Evolutionary conservation across 2,113 vertebrate species (phyloP).

Genomic region (Lepus europaeus): DNA sequence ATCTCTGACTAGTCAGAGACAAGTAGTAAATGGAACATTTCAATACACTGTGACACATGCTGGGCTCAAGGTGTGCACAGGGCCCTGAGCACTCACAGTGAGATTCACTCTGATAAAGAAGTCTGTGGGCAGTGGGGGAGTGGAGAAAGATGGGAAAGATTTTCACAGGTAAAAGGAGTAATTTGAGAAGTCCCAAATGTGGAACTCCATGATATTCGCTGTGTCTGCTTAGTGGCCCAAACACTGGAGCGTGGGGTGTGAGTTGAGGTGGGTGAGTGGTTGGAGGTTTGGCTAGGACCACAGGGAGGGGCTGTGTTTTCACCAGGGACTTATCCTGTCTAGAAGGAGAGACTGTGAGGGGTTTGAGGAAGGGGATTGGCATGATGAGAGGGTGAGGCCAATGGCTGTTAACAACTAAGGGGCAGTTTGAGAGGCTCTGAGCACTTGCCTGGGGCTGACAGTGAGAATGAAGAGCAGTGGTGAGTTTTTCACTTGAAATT

Average conservation of each 20-base stretch:
- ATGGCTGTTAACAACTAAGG: too few relatives aligned
- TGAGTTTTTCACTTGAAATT: not conserved
- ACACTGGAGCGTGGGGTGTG: not conserved
- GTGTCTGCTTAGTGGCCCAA: not conserved
- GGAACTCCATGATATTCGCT: not conserved
- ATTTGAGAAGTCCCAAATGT: fast-evolving
- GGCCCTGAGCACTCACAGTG: not conserved
- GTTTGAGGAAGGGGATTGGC: not conserved
- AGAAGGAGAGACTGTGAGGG: not conserved
- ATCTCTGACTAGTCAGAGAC: not conserved
- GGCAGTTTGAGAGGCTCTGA: not conserved
- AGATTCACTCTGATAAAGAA: not conserved
- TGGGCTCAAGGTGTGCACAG: not conserved
- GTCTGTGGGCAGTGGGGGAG: too few relatives aligned
- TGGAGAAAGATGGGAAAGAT: not conserved
- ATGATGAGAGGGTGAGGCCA: fast-evolving
- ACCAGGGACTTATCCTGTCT: not conserved
- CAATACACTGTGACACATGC: fast-evolving
- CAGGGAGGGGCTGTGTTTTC: not conserved
- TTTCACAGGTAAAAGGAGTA: not conserved
- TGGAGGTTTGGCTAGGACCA: too few relatives aligned
- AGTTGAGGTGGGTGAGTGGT: not conserved
- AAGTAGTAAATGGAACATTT: not conserved
- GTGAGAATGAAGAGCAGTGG: not conserved
- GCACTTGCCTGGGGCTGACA: fast-evolving